These are phyloP conservation scores for Lepidonotus clava DNA, from an alignment of 2,888 invertebrate species.

Conservation along the genomic window DNA sequence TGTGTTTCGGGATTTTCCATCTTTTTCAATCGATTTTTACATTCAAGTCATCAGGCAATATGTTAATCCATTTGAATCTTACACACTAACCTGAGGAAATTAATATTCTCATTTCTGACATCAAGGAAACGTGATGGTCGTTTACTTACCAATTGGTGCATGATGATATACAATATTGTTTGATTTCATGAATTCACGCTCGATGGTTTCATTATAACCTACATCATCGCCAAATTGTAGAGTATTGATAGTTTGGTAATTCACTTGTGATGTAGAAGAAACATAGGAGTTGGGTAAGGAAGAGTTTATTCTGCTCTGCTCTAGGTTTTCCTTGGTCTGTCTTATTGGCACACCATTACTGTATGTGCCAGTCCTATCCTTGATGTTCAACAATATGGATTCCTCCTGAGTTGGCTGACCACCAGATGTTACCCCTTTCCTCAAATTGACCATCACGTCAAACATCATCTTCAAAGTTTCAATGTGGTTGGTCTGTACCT, in stretches of 20 bases:
- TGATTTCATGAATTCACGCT: constrained; percentile 57
- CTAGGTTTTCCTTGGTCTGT: constrained; percentile 64
- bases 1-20: too few species aligned
- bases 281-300: constrained; percentile 67
- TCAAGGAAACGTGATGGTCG: not conserved
- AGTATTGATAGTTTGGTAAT: constrained; percentile 71
- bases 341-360: constrained; percentile 65
- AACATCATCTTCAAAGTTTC: constrained; percentile 66
- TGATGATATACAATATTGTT: not conserved
- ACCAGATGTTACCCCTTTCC: constrained; percentile 65
- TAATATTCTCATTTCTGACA: too few species aligned
- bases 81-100: too few species aligned
- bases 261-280: constrained; percentile 65
- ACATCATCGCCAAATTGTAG: constrained; percentile 75
- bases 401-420: constrained; percentile 69
- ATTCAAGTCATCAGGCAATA: too few species aligned
- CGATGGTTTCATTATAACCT: constrained; percentile 72
- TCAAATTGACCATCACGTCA: constrained; percentile 70
- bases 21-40: too few species aligned
- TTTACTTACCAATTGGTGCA: constrained; percentile 38
- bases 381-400: constrained; percentile 72
- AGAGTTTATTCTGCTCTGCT: constrained; percentile 47
- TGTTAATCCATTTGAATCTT: too few species aligned
- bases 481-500: constrained; percentile 70
- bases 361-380: constrained; percentile 69